phyloP scores from a whole-genome alignment of 1,140 invertebrate species.

The Sarcophaga peregrina region DNA sequence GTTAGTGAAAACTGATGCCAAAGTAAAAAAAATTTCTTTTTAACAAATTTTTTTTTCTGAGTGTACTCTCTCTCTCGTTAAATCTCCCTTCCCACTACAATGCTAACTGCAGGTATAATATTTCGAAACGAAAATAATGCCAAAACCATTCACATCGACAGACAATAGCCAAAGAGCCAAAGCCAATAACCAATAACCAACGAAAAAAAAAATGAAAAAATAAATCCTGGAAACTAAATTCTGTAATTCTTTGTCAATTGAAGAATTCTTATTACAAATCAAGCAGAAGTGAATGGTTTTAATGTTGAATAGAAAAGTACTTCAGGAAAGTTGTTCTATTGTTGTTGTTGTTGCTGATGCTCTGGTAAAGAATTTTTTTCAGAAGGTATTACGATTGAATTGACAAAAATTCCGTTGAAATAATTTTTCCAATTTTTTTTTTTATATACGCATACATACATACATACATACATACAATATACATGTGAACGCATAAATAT shows the following conservation, averaged over 20 bases:
- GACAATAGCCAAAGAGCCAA: background rate
- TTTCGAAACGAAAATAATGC: background rate
- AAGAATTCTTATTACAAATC: background rate
- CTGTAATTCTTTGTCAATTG: too few relatives aligned
- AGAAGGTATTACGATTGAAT: too few relatives aligned
- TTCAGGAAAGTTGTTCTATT: slow-evolving; percentile 18
- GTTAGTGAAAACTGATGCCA: too few relatives aligned
- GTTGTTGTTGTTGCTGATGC: background rate
- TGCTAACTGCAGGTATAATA: background rate
- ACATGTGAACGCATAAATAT: background rate
- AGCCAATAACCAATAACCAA: too few relatives aligned
- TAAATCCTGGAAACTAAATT: too few relatives aligned
- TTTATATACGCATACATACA: background rate
- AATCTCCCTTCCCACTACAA: too few relatives aligned
- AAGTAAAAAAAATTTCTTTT: too few relatives aligned
- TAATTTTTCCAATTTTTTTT: background rate
- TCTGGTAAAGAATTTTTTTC: too few relatives aligned
- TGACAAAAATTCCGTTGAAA: background rate
- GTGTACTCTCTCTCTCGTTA: background rate
- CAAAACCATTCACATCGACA: slow-evolving; percentile 2
- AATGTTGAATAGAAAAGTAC: background rate
- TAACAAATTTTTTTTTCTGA: background rate
- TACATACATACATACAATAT: background rate
- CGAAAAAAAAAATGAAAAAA: too few relatives aligned
- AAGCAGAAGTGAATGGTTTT: background rate